Percentiles rank a stretch among this genome's conserved stretches.
phyloP scores from a whole-genome alignment of 2,113 vertebrate genomes.

The Laticauda laticaudata region DNA sequence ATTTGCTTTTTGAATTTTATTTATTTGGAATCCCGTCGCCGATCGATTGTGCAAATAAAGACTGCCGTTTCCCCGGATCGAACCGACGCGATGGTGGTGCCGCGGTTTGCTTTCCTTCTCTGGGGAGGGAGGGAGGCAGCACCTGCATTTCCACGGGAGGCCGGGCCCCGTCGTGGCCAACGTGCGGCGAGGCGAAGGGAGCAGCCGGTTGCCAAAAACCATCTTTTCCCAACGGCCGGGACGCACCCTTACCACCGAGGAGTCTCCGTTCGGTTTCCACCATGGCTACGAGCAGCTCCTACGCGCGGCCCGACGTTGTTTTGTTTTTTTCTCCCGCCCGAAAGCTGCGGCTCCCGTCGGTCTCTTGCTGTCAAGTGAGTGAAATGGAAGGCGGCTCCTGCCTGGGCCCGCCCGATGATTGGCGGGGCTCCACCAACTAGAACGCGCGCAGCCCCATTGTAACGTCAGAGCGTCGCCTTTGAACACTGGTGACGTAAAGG shows the following conservation, averaged over 20 bases:
- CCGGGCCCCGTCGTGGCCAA: too few relatives aligned
- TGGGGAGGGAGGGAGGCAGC: not conserved
- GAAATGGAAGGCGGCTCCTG: not conserved
- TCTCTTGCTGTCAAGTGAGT: not conserved
- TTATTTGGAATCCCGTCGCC: too few relatives aligned
- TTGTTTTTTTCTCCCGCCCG: not conserved
- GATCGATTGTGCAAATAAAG: too few relatives aligned
- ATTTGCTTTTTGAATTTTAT: too few relatives aligned
- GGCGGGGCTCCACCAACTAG: slow-evolving; percentile 11
- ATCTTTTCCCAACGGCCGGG: not conserved
- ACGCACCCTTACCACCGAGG: slow-evolving; percentile 19
- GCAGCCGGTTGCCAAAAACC: not conserved
- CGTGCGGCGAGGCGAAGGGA: not conserved
- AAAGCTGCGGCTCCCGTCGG: not conserved
- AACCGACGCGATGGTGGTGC: too few relatives aligned
- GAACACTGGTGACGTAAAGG: slow-evolving; percentile 15
- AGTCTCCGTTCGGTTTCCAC: not conserved
- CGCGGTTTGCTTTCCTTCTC: too few relatives aligned
- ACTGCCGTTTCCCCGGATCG: too few relatives aligned
- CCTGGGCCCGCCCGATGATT: not conserved
- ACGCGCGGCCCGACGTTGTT: not conserved
- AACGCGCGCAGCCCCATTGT: not conserved
- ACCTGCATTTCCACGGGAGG: not conserved
- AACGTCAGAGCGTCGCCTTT: not conserved
- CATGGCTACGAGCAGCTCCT: not conserved